Evolutionary conservation across 2,888 invertebrate species (phyloP).

Genomic region (Erebia aethiops): DNA sequence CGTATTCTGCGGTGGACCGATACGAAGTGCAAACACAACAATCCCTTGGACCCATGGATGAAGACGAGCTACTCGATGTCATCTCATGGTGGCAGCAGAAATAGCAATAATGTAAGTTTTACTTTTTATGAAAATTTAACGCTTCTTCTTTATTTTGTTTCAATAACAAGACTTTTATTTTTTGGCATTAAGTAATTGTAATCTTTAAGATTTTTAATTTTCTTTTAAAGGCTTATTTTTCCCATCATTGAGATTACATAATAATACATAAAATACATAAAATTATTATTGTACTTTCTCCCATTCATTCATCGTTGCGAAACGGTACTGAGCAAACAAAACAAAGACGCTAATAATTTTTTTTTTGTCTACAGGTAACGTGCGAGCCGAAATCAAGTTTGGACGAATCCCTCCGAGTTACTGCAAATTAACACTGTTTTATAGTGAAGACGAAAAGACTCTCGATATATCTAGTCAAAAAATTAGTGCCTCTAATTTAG

Average conservation of each 20-base stretch:
- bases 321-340: conserved; percentile 17
- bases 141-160: neutral
- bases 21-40: conserved; percentile 75
- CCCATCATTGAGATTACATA: neutral
- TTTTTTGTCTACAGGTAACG: conserved; percentile 67
- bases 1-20: conserved; percentile 73
- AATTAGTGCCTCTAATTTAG: conserved; percentile 70
- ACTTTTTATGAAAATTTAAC: conserved; percentile 5
- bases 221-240: neutral
- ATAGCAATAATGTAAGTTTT: conserved; percentile 69
- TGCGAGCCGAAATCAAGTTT: conserved; percentile 48
- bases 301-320: conserved; percentile 17
- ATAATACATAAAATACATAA: no score
- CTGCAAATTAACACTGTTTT: conserved; percentile 53
- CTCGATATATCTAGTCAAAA: conserved; percentile 77
- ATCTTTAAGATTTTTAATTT: neutral
- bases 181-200: neutral
- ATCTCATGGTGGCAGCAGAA: conserved; percentile 93
- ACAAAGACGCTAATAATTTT: conserved; percentile 45
- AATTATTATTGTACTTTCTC: neutral
- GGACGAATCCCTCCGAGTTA: conserved; percentile 76
- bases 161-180: neutral
- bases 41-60: conserved; percentile 89
- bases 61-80: conserved; percentile 93
- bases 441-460: conserved; percentile 76